phyloP scores from a whole-genome alignment of 30 jellyfish, hydroid and myxozoan genomes.

The Catostylus mosaicus region DNA sequence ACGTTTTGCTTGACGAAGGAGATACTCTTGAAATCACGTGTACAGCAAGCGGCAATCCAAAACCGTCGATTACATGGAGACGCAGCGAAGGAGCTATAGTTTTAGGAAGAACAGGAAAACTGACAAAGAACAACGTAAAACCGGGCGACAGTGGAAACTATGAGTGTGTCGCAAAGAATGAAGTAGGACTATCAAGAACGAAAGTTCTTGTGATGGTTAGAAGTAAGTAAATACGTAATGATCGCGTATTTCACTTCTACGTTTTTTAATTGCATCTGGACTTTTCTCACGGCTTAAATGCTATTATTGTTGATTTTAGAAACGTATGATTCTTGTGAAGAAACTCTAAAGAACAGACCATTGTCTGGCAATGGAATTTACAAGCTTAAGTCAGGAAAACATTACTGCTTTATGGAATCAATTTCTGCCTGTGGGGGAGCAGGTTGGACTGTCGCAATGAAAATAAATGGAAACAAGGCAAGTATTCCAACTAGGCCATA shows the following conservation, averaged over 20 bases:
- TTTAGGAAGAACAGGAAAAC: background rate
- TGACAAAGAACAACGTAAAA: background rate
- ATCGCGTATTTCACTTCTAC: background rate
- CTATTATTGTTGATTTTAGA: background rate
- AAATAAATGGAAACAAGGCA: background rate
- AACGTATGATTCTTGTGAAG: background rate
- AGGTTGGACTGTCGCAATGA: background rate
- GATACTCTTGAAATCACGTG: background rate
- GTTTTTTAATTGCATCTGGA: background rate
- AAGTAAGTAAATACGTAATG: background rate
- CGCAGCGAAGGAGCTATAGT: background rate
- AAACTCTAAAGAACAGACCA: background rate
- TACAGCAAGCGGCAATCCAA: background rate
- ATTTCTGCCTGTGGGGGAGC: background rate
- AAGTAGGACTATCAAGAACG: background rate
- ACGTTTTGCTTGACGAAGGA: conserved; percentile 3
- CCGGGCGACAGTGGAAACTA: conserved; percentile 9
- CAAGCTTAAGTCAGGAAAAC: background rate
- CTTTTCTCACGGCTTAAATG: background rate
- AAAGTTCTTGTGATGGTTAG: background rate
- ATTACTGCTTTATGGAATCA: background rate
- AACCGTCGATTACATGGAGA: conserved; percentile 2
- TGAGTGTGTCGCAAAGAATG: conserved; percentile 6
- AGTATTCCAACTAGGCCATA: too few species aligned
- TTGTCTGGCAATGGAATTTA: conserved; percentile 6